Conservation (phyloP, 2,113 vertebrate genomes). For the Pangasianodon hypophthalmus region DNA sequence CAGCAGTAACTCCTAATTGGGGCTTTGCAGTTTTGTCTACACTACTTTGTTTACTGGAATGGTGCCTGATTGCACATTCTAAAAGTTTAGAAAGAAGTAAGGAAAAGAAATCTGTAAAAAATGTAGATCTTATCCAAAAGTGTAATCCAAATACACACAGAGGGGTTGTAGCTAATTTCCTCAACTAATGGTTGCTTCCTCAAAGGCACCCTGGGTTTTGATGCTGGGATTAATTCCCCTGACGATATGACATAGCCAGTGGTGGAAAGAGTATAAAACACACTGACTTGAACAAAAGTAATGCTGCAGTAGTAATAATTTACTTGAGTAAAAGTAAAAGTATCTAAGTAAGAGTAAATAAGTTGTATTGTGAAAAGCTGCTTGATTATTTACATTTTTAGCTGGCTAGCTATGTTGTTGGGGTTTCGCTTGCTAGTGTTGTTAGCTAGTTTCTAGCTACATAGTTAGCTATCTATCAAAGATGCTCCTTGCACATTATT, state of each 20-base stretch:
- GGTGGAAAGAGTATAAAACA: not conserved
- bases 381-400: not conserved
- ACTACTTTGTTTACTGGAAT: not conserved
- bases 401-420: not conserved
- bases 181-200: not conserved
- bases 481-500: not conserved
- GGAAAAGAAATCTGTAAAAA: not conserved
- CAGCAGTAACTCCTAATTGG: slow-evolving; percentile 13
- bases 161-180: not conserved
- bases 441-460: not conserved
- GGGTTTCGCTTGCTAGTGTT: not conserved
- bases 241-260: not conserved
- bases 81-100: not conserved
- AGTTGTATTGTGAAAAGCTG: not conserved
- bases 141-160: not conserved
- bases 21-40: slow-evolving; percentile 11
- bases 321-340: not conserved
- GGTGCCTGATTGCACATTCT: not conserved
- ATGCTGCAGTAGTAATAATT: not conserved
- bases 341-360: not conserved
- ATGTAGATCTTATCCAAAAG: not conserved
- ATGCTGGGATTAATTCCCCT: not conserved
- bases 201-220: not conserved
- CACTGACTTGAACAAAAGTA: not conserved
- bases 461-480: not conserved